phyloP scores from a whole-genome alignment of 2,888 invertebrate species.

The Flexamia atlantica region DNA sequence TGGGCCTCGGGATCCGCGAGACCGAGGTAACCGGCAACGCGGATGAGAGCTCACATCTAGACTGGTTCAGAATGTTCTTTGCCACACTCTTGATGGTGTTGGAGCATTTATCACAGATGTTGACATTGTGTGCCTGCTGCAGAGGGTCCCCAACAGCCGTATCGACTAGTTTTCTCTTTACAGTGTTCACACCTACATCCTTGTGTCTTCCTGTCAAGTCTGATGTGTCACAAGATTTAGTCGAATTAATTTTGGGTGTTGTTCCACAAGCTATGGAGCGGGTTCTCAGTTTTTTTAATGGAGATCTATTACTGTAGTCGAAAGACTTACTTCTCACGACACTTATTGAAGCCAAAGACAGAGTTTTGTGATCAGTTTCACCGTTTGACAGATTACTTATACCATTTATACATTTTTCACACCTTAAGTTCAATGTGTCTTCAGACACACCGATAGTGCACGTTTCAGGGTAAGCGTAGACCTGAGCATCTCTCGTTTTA shows the following conservation, averaged over 20 bases:
- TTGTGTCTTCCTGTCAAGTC: constrained; percentile 63
- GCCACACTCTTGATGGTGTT: constrained; percentile 78
- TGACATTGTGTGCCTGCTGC: constrained; percentile 14
- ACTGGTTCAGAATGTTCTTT: constrained; percentile 73
- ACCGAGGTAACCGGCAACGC: neutral
- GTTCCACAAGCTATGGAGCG: constrained; percentile 67
- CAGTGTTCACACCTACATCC: constrained; percentile 70
- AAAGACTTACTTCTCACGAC: constrained; percentile 79
- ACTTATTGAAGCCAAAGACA: constrained; percentile 76
- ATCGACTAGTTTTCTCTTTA: constrained; percentile 75
- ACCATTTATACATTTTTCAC: constrained; percentile 73
- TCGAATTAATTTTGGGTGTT: constrained; percentile 32
- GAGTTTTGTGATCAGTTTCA: neutral
- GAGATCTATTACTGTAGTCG: constrained; percentile 78
- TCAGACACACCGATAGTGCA: constrained; percentile 76
- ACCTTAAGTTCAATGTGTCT: constrained; percentile 74
- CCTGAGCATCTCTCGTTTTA: constrained; percentile 72
- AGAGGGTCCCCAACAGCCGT: constrained; percentile 77
- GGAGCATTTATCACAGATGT: constrained; percentile 79
- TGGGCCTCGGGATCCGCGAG: constrained; percentile 65
- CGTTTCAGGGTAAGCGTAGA: constrained; percentile 74
- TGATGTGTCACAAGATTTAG: constrained; percentile 66
- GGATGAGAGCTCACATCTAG: constrained; percentile 51
- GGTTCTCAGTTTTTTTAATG: constrained; percentile 72
- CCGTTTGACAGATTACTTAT: neutral